Evolutionary conservation across 2,113 vertebrate genomes (phyloP).

Genomic region (Lipophrys pholis): DNA sequence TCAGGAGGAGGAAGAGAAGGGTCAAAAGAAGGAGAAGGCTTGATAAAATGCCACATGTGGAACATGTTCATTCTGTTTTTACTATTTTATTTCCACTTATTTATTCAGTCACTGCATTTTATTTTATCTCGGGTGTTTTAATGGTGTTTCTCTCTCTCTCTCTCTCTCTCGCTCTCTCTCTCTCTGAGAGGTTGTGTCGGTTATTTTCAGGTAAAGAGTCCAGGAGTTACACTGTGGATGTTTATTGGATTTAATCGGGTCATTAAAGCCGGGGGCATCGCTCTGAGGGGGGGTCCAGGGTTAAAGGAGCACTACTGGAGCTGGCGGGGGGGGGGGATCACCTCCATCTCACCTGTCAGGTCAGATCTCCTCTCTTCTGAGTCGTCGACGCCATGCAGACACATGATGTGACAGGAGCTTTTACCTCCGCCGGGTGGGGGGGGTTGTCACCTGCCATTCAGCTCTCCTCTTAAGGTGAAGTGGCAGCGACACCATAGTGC

Average conservation of each 20-base stretch:
- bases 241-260: not conserved
- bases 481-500: slow-evolving; percentile 67
- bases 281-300: slow-evolving; percentile 19
- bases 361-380: slow-evolving; percentile 70
- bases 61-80: too few relatives aligned
- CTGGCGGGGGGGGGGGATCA: slow-evolving; percentile 46
- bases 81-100: too few relatives aligned
- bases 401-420: slow-evolving; percentile 82
- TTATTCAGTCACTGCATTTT: too few relatives aligned
- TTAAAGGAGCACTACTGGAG: slow-evolving; percentile 72
- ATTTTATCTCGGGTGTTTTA: too few relatives aligned
- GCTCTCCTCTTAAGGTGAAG: slow-evolving; percentile 76
- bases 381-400: slow-evolving; percentile 52
- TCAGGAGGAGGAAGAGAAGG: too few relatives aligned
- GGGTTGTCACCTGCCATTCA: slow-evolving; percentile 55
- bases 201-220: too few relatives aligned
- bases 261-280: not conserved
- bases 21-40: too few relatives aligned
- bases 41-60: too few relatives aligned
- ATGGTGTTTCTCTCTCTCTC: too few relatives aligned
- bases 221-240: too few relatives aligned
- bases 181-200: too few relatives aligned
- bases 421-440: slow-evolving; percentile 59
- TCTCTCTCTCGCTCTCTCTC: too few relatives aligned
- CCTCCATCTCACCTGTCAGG: slow-evolving; percentile 83